Evolutionary conservation across 53 echinoderm and acorn worm species (phyloP), one percentile per base, ranked within the genome.

Genomic region (Arbacia lixula): DNA sequence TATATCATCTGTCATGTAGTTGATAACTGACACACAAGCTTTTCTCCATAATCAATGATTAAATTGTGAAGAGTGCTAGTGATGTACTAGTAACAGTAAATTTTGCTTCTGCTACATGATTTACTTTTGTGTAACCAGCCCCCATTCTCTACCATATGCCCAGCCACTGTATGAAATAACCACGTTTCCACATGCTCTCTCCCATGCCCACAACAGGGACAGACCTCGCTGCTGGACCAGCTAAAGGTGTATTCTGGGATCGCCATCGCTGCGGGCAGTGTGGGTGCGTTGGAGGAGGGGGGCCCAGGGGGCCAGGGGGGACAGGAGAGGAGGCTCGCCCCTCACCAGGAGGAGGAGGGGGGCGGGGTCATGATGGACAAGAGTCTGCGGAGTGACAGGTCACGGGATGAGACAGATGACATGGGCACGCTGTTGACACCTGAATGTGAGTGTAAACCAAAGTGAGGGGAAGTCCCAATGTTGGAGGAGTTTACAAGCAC

Each of bases 221-320:
- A 91, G 46, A 66, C 91, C 36, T 91, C 95, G 39, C 87, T 95
- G 80, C 88, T 95, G 74, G 91, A 95, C 76, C 91, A 95, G 76
- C 84, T 95, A 31, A 89, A 91, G 89, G 88, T 82, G 42, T 89
- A 87, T 83, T 87, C 89, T 14, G 84, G 73, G 25, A 62, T 88
- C 9, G 83, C 73, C n/a, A 51, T 83, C 37, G 50, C 62, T 64
- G 84, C 37, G 16, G 60, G 16, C 12, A 39, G 71, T 37, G 85
- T 60, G n/a, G 32, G 71, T 26, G 50, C 53, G 35, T 16, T 31
- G 28, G 24, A 16, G 38, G 60, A 58, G 16, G n/a, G n/a, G n/a
- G n/a, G 8, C 29, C 10, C 64, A 64, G 64, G n/a, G 58, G 58
- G n/a, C 57, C 57, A 56, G 21, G 14, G n/a, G 21, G 46, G 14